These are phyloP conservation scores for Pterostichus madidus DNA, from an alignment of 2,888 invertebrate species.

Conservation along the genomic window DNA sequence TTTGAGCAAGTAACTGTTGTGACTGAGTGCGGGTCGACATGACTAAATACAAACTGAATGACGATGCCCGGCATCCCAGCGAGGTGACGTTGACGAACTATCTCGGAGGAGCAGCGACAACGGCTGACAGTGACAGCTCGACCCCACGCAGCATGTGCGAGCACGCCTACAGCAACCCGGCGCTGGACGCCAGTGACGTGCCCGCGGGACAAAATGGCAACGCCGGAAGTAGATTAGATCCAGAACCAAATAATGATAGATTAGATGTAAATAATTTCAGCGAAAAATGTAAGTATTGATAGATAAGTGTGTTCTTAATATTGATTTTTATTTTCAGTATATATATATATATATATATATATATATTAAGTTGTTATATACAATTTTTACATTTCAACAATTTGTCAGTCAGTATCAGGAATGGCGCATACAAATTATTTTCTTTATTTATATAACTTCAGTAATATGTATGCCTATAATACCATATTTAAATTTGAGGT, in stretches of 20 bases:
- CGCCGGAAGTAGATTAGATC: not conserved
- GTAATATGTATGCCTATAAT: no score
- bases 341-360: no score
- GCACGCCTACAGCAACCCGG: conserved; percentile 42
- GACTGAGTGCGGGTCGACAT: conserved; percentile 72
- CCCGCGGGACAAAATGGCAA: conserved; percentile 1
- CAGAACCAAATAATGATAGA: conserved; percentile 46
- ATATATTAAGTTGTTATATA: no score
- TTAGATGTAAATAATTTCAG: conserved; percentile 66
- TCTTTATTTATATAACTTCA: no score
- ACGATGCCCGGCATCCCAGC: conserved; percentile 70
- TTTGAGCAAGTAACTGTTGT: not conserved
- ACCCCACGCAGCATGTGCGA: not conserved
- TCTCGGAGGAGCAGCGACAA: conserved; percentile 69
- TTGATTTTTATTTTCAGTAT: no score
- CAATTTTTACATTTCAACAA: no score
- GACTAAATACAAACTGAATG: conserved; percentile 80
- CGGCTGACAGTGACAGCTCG: conserved; percentile 64
- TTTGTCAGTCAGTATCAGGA: no score
- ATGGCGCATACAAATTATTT: no score
- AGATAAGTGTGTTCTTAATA: no score
- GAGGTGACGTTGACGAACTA: conserved; percentile 73
- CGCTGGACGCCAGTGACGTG: conserved; percentile 57
- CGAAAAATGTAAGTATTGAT: conserved; percentile 67
- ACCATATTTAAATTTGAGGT: no score